phyloP scores from a whole-genome alignment of 2,888 invertebrate genomes.

The Selenia dentaria region DNA sequence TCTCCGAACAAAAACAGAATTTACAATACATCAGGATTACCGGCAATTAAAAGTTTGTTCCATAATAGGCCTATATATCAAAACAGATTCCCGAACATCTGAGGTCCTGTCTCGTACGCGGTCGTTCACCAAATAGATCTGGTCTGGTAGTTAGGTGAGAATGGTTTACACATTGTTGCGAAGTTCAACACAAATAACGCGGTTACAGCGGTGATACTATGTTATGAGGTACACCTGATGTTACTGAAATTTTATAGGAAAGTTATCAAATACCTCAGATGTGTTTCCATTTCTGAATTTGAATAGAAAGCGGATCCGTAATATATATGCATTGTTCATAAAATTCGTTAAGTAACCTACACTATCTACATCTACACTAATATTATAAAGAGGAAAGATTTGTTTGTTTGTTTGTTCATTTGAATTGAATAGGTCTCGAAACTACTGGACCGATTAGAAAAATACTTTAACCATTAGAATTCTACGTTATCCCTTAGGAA shows the following conservation, averaged over 20 bases:
- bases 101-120: conserved; percentile 51
- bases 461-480: no score
- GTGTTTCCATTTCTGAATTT: no score
- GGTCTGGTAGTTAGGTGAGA: conserved; percentile 39
- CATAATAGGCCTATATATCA: conserved; percentile 74
- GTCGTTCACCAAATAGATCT: conserved; percentile 60
- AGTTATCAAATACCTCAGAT: no score
- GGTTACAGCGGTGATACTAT: conserved; percentile 20
- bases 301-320: no score
- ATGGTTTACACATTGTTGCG: conserved; percentile 37
- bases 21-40: conserved; percentile 65
- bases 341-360: no score
- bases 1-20: conserved; percentile 43
- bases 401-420: no score
- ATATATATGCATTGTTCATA: no score
- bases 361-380: no score
- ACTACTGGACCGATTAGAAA: no score
- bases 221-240: conserved; percentile 3
- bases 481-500: no score
- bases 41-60: conserved; percentile 78
- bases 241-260: background rate
- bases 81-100: conserved; percentile 62
- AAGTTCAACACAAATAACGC: conserved; percentile 1
- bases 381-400: no score
- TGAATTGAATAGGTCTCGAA: no score